Evolutionary conservation across 2,888 invertebrate genomes (phyloP).

Genomic region (Cremastobaeus sp.): DNA sequence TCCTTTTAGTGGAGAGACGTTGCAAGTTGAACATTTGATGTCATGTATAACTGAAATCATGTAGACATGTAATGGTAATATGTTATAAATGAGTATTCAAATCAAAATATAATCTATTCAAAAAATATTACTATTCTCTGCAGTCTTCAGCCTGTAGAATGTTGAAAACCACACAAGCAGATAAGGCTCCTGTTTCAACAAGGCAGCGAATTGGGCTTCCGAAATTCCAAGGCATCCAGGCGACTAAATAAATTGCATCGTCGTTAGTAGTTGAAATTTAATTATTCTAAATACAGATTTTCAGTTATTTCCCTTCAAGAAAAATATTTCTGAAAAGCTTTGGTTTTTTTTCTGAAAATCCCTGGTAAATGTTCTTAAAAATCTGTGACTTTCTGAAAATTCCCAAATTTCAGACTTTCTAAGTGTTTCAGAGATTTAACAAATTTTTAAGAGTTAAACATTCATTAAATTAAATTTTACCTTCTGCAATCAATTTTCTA

Average conservation of each 20-base stretch:
- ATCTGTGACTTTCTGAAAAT: no score
- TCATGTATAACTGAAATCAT: slow-evolving; percentile 80
- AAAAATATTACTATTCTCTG: slow-evolving; percentile 80
- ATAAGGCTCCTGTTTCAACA: slow-evolving; percentile 84
- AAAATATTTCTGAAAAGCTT: not conserved
- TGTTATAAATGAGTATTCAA: no score
- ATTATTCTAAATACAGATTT: not conserved
- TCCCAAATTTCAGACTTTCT: no score
- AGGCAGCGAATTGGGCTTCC: slow-evolving; percentile 83
- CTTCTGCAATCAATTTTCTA: no score
- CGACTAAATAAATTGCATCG: slow-evolving; percentile 79
- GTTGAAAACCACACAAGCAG: slow-evolving; percentile 84
- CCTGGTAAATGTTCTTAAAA: not conserved
- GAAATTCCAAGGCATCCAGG: slow-evolving; percentile 85
- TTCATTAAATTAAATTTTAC: no score
- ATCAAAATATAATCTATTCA: no score
- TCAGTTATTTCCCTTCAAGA: not conserved
- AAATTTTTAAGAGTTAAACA: no score
- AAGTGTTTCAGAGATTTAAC: no score
- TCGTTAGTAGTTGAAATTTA: not conserved
- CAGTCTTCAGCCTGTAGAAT: slow-evolving; percentile 81
- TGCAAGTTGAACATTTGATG: slow-evolving; percentile 82
- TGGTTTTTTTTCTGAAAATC: not conserved
- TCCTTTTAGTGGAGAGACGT: slow-evolving; percentile 81
- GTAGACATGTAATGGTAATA: no score